Percentiles rank a stretch among this genome's conserved stretches.
These are phyloP conservation scores for Marmota flaviventris DNA, from an alignment of 2,113 vertebrate genomes.

Conservation along the genomic window DNA sequence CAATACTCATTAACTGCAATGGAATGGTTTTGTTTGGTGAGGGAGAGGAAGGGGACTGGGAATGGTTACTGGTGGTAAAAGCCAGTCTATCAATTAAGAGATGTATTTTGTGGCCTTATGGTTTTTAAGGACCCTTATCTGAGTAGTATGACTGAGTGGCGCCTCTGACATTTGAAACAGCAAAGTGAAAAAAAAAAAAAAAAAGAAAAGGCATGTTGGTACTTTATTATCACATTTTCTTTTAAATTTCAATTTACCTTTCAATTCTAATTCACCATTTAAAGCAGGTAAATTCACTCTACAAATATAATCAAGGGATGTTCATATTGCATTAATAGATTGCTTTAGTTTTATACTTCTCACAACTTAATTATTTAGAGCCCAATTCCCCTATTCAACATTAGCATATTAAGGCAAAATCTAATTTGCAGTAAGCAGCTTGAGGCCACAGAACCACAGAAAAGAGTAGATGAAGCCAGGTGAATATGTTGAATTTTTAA, in stretches of 20 bases:
- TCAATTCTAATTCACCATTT: conserved; percentile 80
- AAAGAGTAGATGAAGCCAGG: conserved; percentile 45
- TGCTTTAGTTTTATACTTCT: conserved; percentile 81
- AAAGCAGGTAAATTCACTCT: conserved; percentile 80
- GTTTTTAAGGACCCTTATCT: background rate
- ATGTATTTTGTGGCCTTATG: background rate
- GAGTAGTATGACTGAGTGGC: background rate
- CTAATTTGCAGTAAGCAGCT: conserved; percentile 84
- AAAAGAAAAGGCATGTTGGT: background rate
- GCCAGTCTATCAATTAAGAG: background rate
- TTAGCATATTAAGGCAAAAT: conserved; percentile 83
- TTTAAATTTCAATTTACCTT: conserved; percentile 81
- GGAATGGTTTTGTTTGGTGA: background rate
- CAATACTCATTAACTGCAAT: rapidly evolving
- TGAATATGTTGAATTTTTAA: conserved; percentile 49
- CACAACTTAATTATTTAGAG: conserved; percentile 82
- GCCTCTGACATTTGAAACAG: background rate
- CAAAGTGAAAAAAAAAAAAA: background rate
- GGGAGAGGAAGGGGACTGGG: background rate
- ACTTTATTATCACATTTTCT: conserved; percentile 74
- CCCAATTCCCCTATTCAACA: conserved; percentile 77
- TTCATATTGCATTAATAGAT: conserved; percentile 82
- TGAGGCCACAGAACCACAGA: conserved; percentile 79
- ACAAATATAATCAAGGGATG: conserved; percentile 84
- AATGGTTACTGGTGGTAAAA: background rate